Base-by-base conservation (phyloP, 2,888 invertebrate genomes). In the Ectropis crepuscularia region DNA sequence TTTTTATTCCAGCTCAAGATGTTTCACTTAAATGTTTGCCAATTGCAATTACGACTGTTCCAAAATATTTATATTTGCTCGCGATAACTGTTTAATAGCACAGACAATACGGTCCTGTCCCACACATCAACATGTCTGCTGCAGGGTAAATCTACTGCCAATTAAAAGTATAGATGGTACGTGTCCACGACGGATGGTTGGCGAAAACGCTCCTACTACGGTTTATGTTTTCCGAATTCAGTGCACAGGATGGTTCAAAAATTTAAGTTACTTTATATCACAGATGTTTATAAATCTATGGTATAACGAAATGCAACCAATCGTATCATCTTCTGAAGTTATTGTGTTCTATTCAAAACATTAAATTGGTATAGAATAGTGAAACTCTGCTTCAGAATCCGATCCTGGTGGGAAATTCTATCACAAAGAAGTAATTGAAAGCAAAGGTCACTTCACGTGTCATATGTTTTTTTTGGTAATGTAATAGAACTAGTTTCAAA, bases 101-200 rank as follows among this genome's bases (percentile, higher is more conserved):
- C 68, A 68, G 55, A 65, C 51, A 53, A 57, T 68, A 72, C 70
- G 60, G 71, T 77, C 81, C 82, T 83, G 83, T 73, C 71, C 81
- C 81, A 83, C 77, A 80, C 81, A 80, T 82, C 80, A 82, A 80
- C 83, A 77, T 83, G 83, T 83, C 84, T 80, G 78, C 66, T 76
- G 80, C 79, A 80, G 83, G 74, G 78, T 80, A 80, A 85, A 90
- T 90, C 86, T 87, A 88, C 80, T 82, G 84, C 87, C 91, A 90
- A 92, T 92, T 90, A 90, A 89, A 89, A 87, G 82, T 89, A 88
- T 87, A 83, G 87, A 90, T 87, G 85, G 87, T 80, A 82, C 85
- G 82, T 85, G 86, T 79, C 76, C 78, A 74, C 79, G 78, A 89
- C 83, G 82, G 84, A 88, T 87, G 81, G 79, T 70, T 67, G 60